A percentile compares a stretch with the other conserved stretches of the same genome.
These are phyloP conservation scores for Sciurus carolinensis DNA, from an alignment of 2,797 vertebrate species.

Conservation along the genomic window DNA sequence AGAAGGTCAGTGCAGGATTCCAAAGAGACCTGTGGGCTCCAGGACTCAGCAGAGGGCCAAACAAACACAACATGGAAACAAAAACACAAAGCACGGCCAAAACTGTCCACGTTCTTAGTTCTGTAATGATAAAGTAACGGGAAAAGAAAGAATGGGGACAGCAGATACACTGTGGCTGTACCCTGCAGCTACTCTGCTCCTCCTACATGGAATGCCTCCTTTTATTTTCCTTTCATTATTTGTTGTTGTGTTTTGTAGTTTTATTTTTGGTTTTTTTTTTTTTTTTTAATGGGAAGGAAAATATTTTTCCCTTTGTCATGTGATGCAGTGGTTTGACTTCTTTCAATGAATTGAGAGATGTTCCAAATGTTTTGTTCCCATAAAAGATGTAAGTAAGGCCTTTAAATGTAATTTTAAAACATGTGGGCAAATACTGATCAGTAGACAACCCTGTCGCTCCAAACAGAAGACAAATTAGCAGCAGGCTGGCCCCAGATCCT, in stretches of 20 bases:
- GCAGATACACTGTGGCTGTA: slow-evolving; percentile 85
- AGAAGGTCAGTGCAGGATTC: not conserved
- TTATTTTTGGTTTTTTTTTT: slow-evolving; percentile 30
- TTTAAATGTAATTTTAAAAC: slow-evolving; percentile 48
- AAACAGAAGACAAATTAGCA: not conserved
- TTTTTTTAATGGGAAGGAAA: slow-evolving; percentile 80
- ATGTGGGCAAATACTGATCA: not conserved
- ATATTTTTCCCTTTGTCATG: slow-evolving; percentile 68
- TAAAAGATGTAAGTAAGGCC: slow-evolving; percentile 47
- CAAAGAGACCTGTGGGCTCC: not conserved
- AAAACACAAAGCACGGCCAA: slow-evolving; percentile 73
- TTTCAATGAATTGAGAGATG: slow-evolving; percentile 74
- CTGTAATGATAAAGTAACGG: slow-evolving; percentile 81
- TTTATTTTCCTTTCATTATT: slow-evolving; percentile 90
- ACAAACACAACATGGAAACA: slow-evolving; percentile 71
- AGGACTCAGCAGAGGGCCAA: slow-evolving; percentile 65
- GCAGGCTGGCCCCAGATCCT: not conserved
- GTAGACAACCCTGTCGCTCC: slow-evolving; percentile 17
- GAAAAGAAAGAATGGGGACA: slow-evolving; percentile 77
- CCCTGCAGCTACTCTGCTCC: slow-evolving; percentile 67
- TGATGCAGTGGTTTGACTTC: slow-evolving; percentile 43
- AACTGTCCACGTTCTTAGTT: slow-evolving; percentile 86
- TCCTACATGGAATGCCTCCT: slow-evolving; percentile 79
- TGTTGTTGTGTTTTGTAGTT: slow-evolving; percentile 77
- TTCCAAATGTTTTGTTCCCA: slow-evolving; percentile 76